phyloP scores from a whole-genome alignment of 2,113 vertebrate genomes.

The Struthio camelus region DNA sequence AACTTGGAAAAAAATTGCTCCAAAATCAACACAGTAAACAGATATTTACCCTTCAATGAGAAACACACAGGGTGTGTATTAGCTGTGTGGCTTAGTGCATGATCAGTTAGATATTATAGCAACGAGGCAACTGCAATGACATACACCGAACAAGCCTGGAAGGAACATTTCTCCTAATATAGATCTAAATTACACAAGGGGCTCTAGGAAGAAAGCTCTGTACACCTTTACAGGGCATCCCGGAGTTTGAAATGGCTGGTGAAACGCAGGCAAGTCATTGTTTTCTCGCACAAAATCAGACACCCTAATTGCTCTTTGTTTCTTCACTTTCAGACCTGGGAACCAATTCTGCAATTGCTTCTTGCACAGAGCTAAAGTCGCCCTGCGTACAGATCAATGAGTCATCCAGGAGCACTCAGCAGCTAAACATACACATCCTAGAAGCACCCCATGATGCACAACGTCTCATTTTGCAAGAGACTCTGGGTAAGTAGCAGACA shows the following conservation, averaged over 20 bases:
- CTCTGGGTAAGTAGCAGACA: not conserved
- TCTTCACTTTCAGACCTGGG: not conserved
- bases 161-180: not conserved
- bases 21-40: not conserved
- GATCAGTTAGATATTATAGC: not conserved
- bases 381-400: not conserved
- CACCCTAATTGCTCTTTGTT: not conserved
- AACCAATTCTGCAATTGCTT: not conserved
- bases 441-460: accelerated
- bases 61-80: not conserved
- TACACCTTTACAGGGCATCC: not conserved
- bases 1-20: accelerated
- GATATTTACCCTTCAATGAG: not conserved
- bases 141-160: not conserved
- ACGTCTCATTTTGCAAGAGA: not conserved
- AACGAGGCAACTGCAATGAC: not conserved
- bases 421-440: not conserved
- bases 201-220: not conserved
- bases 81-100: not conserved
- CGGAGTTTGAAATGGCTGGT: not conserved
- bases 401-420: not conserved
- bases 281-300: not conserved
- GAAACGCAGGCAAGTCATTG: not conserved
- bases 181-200: not conserved
- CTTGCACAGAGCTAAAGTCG: not conserved